Evolutionary conservation across 2,888 invertebrate genomes (phyloP).

Genomic region (Ferdinandea cuprea): DNA sequence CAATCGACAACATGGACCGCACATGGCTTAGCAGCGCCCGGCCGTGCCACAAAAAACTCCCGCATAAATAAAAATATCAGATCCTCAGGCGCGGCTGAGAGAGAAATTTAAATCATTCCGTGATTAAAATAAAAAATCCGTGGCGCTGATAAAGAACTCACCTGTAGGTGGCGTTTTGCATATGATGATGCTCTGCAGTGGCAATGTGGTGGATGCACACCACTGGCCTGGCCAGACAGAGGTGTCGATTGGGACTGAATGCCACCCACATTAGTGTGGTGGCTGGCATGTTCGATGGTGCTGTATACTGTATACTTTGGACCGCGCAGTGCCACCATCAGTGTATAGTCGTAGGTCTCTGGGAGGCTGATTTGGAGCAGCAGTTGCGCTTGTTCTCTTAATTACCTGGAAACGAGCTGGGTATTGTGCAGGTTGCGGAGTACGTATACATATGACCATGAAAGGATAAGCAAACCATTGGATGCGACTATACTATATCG

Average conservation of each 20-base stretch:
- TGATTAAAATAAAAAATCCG: constrained; percentile 73
- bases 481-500: constrained; percentile 55
- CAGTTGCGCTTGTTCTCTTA: constrained; percentile 73
- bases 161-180: constrained; percentile 75
- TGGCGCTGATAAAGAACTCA: constrained; percentile 74
- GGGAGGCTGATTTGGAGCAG: constrained; percentile 66
- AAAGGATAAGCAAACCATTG: background rate
- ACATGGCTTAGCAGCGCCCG: constrained; percentile 55
- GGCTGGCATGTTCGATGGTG: constrained; percentile 44
- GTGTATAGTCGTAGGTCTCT: constrained; percentile 41
- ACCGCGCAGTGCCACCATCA: constrained; percentile 41
- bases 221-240: constrained; percentile 29
- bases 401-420: constrained; percentile 69
- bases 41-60: constrained; percentile 57
- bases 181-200: constrained; percentile 55
- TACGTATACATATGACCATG: background rate
- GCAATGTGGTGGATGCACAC: constrained; percentile 1
- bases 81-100: constrained; percentile 51
- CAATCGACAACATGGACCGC: constrained; percentile 69
- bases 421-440: constrained; percentile 40
- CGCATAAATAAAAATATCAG: constrained; percentile 75
- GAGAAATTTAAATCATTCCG: constrained; percentile 74
- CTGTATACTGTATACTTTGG: constrained; percentile 13
- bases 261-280: constrained; percentile 70
- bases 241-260: constrained; percentile 72